phyloP scores from a whole-genome alignment of 2,113 vertebrate genomes.

The Odontophorus gujanensis region DNA sequence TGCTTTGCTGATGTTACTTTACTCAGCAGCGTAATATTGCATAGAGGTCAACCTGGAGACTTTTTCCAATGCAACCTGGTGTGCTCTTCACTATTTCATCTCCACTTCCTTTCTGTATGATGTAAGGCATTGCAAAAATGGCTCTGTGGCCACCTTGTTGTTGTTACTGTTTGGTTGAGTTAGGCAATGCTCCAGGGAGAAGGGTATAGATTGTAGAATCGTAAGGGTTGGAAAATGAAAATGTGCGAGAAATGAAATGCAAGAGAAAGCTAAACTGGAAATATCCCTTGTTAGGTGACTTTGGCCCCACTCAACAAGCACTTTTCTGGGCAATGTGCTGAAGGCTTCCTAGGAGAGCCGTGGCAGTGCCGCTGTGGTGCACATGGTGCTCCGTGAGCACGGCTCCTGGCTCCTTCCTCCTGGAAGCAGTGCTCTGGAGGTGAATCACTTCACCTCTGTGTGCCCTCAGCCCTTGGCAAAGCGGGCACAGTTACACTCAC shows the following conservation, averaged over 20 bases:
- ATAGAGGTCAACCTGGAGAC: neutral
- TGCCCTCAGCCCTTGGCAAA: constrained; percentile 40
- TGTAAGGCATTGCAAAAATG: neutral
- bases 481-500: constrained; percentile 46
- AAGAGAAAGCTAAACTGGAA: neutral
- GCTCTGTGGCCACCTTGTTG: neutral
- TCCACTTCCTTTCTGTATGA: neutral
- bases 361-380: neutral
- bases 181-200: neutral
- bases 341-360: neutral
- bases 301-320: neutral
- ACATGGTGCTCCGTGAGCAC: constrained; percentile 32
- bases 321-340: constrained; percentile 8
- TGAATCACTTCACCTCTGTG: constrained; percentile 58
- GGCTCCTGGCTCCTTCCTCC: constrained; percentile 16
- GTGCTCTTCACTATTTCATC: neutral
- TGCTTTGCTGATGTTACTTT: constrained; percentile 33
- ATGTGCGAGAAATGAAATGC: neutral
- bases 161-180: neutral
- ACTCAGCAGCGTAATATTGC: constrained; percentile 7
- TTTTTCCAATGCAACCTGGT: neutral
- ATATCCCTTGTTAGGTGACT: constrained; percentile 42
- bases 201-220: neutral
- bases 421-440: constrained; percentile 33
- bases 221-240: neutral